Evolutionary conservation across 2,888 invertebrate species (phyloP).

Genomic region (Thecophora atra): DNA sequence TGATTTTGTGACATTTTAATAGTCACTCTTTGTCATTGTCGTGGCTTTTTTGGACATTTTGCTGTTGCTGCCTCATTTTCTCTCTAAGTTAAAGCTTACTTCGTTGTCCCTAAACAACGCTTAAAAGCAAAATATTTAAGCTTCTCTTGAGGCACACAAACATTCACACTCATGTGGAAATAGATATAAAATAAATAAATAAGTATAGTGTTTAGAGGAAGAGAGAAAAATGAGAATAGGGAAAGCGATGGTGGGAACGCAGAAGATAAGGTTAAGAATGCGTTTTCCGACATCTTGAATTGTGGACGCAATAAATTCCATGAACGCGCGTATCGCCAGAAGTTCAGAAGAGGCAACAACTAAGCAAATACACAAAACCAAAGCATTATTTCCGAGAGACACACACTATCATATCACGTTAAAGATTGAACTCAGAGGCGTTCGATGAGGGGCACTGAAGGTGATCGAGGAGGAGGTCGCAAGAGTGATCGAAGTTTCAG

Average conservation of each 20-base stretch:
- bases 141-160: background rate
- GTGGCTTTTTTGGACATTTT: background rate
- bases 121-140: slow-evolving; percentile 18
- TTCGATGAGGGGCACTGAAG: background rate
- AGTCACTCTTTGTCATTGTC: background rate
- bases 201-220: background rate
- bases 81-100: background rate
- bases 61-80: background rate
- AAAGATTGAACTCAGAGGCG: slow-evolving; percentile 1
- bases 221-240: background rate
- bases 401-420: background rate
- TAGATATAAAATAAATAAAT: background rate
- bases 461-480: background rate
- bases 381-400: background rate
- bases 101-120: background rate
- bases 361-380: background rate
- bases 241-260: background rate
- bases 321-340: background rate
- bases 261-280: slow-evolving; percentile 26
- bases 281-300: slow-evolving; percentile 44
- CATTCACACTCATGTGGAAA: background rate
- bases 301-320: slow-evolving; percentile 44
- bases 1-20: background rate
- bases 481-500: too few relatives aligned
- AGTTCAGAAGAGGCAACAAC: background rate